Evolutionary conservation across 2,797 vertebrate species (phyloP).

Genomic region (Pseudomugil gertrudae): DNA sequence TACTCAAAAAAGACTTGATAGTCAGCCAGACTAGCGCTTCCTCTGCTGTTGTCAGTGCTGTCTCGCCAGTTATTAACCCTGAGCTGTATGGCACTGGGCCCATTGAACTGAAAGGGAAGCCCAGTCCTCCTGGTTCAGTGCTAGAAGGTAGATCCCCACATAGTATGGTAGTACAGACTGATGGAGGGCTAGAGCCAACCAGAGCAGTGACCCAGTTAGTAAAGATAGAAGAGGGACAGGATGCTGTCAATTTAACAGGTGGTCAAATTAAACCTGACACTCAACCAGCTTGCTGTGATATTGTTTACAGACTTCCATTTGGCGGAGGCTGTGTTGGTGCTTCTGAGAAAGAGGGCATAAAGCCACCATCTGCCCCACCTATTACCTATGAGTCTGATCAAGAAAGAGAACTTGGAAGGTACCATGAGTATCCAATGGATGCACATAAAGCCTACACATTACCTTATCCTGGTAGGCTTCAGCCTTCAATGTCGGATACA

Average conservation of each 20-base stretch:
- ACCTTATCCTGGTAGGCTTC: constrained; percentile 87
- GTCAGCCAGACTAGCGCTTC: constrained; percentile 85
- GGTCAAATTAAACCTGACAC: constrained; percentile 91
- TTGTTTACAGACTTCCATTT: constrained; percentile 97
- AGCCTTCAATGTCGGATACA: constrained; percentile 97
- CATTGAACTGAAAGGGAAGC: constrained; percentile 86
- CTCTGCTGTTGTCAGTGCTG: constrained; percentile 77
- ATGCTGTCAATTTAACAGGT: constrained; percentile 88
- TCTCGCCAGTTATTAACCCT: constrained; percentile 76
- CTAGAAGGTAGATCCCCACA: constrained; percentile 85
- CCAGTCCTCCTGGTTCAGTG: constrained; percentile 78
- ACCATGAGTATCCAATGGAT: constrained; percentile 87
- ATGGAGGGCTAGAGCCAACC: constrained; percentile 79
- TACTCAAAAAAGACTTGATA: constrained; percentile 89
- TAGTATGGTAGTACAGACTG: constrained; percentile 92
- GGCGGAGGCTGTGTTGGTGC: constrained; percentile 88
- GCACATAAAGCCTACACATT: constrained; percentile 87
- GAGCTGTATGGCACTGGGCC: constrained; percentile 83
- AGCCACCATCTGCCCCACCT: constrained; percentile 77
- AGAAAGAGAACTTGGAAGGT: constrained; percentile 81
- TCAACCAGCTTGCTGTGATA: constrained; percentile 93
- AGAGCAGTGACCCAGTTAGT: constrained; percentile 89
- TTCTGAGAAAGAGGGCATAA: constrained; percentile 85
- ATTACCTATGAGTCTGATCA: constrained; percentile 83
- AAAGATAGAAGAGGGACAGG: constrained; percentile 87